Percentiles rank a stretch among this genome's conserved stretches.
These are phyloP conservation scores for Drosophila lutescens DNA, from an alignment of 2,888 invertebrate genomes.

Conservation along the genomic window DNA sequence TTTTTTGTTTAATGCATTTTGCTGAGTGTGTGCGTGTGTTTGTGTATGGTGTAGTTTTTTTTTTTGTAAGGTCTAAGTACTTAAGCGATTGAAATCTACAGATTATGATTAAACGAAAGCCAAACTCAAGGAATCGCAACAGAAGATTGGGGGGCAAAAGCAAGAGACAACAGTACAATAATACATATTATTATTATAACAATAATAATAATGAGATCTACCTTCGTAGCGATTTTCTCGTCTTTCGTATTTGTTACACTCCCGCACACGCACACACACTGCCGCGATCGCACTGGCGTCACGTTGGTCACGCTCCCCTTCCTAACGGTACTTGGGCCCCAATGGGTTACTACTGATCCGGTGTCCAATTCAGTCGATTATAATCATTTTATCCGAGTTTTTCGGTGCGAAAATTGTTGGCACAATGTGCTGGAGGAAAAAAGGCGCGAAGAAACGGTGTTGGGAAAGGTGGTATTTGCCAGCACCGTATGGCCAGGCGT, in stretches of 20 bases:
- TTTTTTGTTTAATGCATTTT: constrained; percentile 24
- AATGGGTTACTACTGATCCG: background rate
- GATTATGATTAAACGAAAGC: constrained; percentile 49
- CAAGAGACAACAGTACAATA: constrained; percentile 23
- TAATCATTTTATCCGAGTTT: constrained; percentile 23
- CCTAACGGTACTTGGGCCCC: background rate
- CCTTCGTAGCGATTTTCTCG: constrained; percentile 57
- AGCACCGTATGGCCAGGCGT: constrained; percentile 2
- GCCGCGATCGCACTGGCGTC: constrained; percentile 9
- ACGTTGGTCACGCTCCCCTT: constrained; percentile 17
- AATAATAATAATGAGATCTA: constrained; percentile 68
- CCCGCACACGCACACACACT: constrained; percentile 43
- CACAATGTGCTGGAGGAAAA: constrained; percentile 40
- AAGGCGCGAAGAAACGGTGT: constrained; percentile 45
- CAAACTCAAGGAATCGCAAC: constrained; percentile 68
- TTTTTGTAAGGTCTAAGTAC: constrained; percentile 39
- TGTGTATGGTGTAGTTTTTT: constrained; percentile 38
- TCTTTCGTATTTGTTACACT: constrained; percentile 13
- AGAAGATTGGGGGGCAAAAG: constrained; percentile 55
- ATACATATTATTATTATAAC: too few species aligned
- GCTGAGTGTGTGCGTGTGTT: constrained; percentile 35
- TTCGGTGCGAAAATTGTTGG: background rate
- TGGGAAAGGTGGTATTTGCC: background rate
- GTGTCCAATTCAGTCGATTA: constrained; percentile 8
- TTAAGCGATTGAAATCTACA: constrained; percentile 59